Percentiles rank a stretch among this genome's conserved stretches.
These are phyloP conservation scores for Acleris sparsana DNA, from an alignment of 2,888 invertebrate species.

Conservation along the genomic window DNA sequence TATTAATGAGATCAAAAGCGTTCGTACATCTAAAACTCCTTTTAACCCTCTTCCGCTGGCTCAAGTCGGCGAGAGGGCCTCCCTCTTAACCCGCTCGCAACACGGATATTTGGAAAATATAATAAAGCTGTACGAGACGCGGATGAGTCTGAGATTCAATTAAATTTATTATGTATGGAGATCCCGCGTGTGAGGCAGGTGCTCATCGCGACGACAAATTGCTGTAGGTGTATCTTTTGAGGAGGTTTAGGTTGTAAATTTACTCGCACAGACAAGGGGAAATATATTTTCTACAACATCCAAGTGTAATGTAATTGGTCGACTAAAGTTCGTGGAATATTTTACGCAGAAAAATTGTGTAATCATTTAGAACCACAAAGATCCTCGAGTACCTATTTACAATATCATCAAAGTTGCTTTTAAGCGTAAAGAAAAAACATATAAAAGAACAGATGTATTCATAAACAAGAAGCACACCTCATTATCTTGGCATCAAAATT, in stretches of 20 bases:
- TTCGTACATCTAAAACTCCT: conserved; percentile 85
- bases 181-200: conserved; percentile 74
- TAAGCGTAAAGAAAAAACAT: no score
- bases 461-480: conserved; percentile 32
- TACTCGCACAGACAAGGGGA: conserved; percentile 24
- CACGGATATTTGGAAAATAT: conserved; percentile 79
- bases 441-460: conserved; percentile 4
- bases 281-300: conserved; percentile 13
- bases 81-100: conserved; percentile 67
- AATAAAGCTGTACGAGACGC: conserved; percentile 70
- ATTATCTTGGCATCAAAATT: conserved; percentile 49
- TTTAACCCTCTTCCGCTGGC: conserved; percentile 81
- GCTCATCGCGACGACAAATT: conserved; percentile 76
- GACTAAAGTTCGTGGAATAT: not conserved
- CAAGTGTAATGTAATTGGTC: not conserved
- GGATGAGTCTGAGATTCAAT: conserved; percentile 82
- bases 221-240: conserved; percentile 55
- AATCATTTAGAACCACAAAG: no score
- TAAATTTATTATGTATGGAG: conserved; percentile 84
- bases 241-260: conserved; percentile 50
- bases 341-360: not conserved
- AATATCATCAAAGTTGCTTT: no score
- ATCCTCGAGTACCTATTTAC: no score
- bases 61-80: conserved; percentile 80
- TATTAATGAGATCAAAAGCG: conserved; percentile 90